A percentile compares a stretch with the other conserved stretches of the same genome.
These are phyloP conservation scores for Scaptodrosophila lebanonensis DNA, from an alignment of 1,140 invertebrate species.

Conservation along the genomic window DNA sequence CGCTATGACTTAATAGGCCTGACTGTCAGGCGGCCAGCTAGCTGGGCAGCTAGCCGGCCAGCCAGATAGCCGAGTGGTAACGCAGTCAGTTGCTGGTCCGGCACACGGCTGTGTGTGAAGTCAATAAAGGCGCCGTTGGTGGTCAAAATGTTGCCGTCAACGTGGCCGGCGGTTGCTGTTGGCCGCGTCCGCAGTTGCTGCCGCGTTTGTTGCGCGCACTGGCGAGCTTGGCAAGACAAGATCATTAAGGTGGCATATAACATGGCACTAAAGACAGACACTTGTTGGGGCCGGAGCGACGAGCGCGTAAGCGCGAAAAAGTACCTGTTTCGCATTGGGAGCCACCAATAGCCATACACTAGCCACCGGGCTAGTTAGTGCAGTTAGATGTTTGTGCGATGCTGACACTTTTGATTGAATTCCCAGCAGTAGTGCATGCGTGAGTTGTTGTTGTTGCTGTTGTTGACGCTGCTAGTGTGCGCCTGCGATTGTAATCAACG, in stretches of 20 bases:
- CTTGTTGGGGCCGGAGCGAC: too few species aligned
- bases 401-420: constrained; percentile 76
- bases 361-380: constrained; percentile 54
- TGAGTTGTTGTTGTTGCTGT: constrained; percentile 37
- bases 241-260: constrained; percentile 77
- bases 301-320: constrained; percentile 48
- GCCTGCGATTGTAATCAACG: constrained; percentile 66
- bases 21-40: constrained; percentile 7
- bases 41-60: constrained; percentile 31
- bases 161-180: constrained; percentile 8
- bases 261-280: constrained; percentile 75
- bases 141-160: constrained; percentile 73
- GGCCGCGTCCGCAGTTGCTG: constrained; percentile 4
- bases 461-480: constrained; percentile 4
- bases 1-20: constrained; percentile 76
- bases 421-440: constrained; percentile 54
- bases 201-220: neutral
- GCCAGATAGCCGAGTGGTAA: constrained; percentile 24
- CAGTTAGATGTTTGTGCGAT: constrained; percentile 54
- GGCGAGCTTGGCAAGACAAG: constrained; percentile 65
- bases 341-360: constrained; percentile 19
- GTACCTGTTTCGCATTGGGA: constrained; percentile 63
- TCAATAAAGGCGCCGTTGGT: constrained; percentile 77
- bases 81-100: constrained; percentile 30
- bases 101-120: constrained; percentile 42